Evolutionary conservation across 1,140 invertebrate genomes (phyloP), one percentile per base, ranked within the genome.

Genomic region (Zophobas atratus): DNA sequence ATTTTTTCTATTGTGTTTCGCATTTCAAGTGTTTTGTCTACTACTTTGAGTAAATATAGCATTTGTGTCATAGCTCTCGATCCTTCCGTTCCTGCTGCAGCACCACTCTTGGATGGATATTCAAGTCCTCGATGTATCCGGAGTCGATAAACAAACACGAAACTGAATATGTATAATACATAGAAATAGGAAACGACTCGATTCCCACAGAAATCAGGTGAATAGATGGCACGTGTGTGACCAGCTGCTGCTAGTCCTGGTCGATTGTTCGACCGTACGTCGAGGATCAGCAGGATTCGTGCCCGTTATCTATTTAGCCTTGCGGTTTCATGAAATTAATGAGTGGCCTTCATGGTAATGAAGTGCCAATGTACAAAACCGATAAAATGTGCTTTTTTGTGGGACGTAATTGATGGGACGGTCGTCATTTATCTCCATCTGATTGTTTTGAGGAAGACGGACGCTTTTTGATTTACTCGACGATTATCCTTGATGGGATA

Each of bases 1-100:
- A 56, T 73, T 73, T 73, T 73, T 73, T 56, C 70, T 53, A 51
- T 73, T 56, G 49, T 73, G 71, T 73, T 73, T 56, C 39, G 35
- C 38, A 46, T 67, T 4, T 67, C 70, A 72, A 72, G 70, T 72
- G 70, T 72, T 72, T 72, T 72, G 70, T 72, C 70, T 72, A 72
- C 70, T 51, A 2, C 36, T 3, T 35, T 60, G 3, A 60, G 56
- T 35, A 60, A 60, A 60, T 60, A 60, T 38, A 35, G 56, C 56
- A 60, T 60, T 39, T 35, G 56, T 60, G 56, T 60, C 56, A 60
- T 8, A 36, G n/a, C 34, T 35, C 35, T 38, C 56, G 8, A 46
- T 4, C 8, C 43, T 1, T 8, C 2, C 2, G 20, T 6, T 53
- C 20, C 49, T 32, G 2, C 5, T 2, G 32, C 2, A 60, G 35